Conservation (phyloP, 2,113 vertebrate genomes). For the Lasiurus cinereus region DNA sequence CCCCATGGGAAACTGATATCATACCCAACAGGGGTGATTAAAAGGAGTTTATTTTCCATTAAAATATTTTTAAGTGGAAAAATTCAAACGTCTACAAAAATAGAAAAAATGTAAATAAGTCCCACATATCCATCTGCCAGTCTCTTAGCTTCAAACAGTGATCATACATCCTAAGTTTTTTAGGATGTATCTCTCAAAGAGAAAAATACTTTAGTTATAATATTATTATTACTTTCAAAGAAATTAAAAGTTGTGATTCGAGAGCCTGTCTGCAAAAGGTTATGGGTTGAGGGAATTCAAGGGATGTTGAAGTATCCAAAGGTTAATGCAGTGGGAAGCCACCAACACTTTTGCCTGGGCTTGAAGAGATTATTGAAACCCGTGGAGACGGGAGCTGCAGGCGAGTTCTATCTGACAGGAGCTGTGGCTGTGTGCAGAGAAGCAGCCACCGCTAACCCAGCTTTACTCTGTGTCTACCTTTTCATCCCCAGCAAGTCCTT, state of each 20-base stretch:
- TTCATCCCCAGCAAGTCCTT: neutral
- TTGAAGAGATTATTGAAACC: neutral
- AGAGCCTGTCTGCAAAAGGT: neutral
- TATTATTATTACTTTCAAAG: neutral
- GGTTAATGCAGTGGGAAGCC: neutral
- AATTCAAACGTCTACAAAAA: constrained; percentile 24
- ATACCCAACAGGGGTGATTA: neutral
- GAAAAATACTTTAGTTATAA: neutral
- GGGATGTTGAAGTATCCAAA: neutral
- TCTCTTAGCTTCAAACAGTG: neutral
- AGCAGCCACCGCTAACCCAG: neutral
- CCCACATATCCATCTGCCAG: neutral
- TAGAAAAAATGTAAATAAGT: constrained; percentile 18
- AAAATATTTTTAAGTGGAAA: neutral
- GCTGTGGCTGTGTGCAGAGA: neutral
- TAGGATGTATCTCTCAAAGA: neutral
- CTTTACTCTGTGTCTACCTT: neutral
- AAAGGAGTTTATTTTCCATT: neutral
- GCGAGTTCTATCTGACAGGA: neutral
- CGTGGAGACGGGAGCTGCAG: neutral
- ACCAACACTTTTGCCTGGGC: neutral
- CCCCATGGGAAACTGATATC: neutral
- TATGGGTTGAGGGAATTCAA: neutral
- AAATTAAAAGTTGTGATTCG: neutral
- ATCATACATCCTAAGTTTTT: constrained; percentile 40